Conservation (phyloP, 2,797 vertebrate genomes). For the Gambusia yucatana region DNA sequence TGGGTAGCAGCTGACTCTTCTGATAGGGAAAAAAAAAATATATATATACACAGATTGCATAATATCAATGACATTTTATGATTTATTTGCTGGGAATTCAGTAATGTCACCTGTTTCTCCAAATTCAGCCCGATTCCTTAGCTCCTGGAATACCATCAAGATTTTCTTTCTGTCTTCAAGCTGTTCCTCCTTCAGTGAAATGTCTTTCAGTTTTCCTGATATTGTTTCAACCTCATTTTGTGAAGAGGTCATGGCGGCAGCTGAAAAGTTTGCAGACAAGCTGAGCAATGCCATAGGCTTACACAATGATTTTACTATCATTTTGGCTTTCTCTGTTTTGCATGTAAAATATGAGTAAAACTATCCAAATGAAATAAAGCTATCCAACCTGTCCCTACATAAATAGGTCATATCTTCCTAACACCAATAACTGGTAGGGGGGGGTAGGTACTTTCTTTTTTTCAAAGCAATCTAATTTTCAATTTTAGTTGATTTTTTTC, state of each 20-base stretch:
- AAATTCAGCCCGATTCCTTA: slow-evolving; percentile 42
- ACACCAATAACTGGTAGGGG: background rate
- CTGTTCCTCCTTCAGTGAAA: slow-evolving; percentile 51
- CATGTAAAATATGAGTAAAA: background rate
- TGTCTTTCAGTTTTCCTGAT: slow-evolving; percentile 39
- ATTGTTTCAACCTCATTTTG: slow-evolving; percentile 20
- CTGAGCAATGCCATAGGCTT: background rate
- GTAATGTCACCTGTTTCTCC: slow-evolving; percentile 45
- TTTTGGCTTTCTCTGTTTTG: background rate
- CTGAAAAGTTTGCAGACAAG: slow-evolving; percentile 12
- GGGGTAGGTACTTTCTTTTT: too few relatives aligned
- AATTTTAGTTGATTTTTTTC: too few relatives aligned
- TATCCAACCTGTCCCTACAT: background rate
- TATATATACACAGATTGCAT: background rate
- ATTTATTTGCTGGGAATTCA: background rate
- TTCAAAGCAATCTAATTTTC: too few relatives aligned
- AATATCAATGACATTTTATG: background rate
- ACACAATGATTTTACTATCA: background rate
- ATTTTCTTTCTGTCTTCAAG: slow-evolving; percentile 61
- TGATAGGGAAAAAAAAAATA: background rate
- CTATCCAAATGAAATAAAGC: background rate
- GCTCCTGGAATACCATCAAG: slow-evolving; percentile 58
- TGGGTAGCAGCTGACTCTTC: slow-evolving; percentile 18
- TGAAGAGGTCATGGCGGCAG: slow-evolving; percentile 46
- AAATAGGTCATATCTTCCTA: background rate